Conservation (phyloP, 2,888 invertebrate species). For the Archips crataeganus region DNA sequence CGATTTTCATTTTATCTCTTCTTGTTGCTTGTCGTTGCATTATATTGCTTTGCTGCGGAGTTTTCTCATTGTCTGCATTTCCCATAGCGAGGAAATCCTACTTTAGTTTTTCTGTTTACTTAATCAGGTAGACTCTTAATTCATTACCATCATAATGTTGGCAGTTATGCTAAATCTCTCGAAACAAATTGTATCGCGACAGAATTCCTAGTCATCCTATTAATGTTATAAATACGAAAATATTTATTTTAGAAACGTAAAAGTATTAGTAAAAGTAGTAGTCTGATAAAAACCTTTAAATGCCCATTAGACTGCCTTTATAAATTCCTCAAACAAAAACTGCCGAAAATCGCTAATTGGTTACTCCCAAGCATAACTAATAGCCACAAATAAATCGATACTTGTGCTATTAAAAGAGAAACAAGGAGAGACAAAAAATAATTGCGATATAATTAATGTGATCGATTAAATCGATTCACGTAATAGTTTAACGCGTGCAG, state of each 20-base stretch:
- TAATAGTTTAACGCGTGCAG: conserved; percentile 14
- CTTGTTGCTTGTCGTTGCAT: no score
- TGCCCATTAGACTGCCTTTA: background rate
- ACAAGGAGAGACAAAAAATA: conserved; percentile 17
- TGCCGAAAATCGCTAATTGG: background rate
- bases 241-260: no score
- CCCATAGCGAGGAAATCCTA: conserved; percentile 39
- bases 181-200: no score
- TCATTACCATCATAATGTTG: conserved; percentile 2
- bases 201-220: no score
- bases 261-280: no score
- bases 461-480: conserved; percentile 25
- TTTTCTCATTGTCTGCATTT: conserved; percentile 25
- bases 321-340: background rate
- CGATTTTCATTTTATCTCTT: no score
- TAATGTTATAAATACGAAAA: background rate
- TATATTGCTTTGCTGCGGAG: background rate
- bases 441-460: conserved; percentile 26
- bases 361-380: background rate
- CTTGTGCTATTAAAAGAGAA: background rate
- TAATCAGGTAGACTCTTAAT: background rate
- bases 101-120: conserved; percentile 42
- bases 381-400: background rate
- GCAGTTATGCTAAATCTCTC: no score
- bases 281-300: background rate